Evolutionary conservation across 2,797 vertebrate species (phyloP).

Genomic region (Micromesistius poutassou): DNA sequence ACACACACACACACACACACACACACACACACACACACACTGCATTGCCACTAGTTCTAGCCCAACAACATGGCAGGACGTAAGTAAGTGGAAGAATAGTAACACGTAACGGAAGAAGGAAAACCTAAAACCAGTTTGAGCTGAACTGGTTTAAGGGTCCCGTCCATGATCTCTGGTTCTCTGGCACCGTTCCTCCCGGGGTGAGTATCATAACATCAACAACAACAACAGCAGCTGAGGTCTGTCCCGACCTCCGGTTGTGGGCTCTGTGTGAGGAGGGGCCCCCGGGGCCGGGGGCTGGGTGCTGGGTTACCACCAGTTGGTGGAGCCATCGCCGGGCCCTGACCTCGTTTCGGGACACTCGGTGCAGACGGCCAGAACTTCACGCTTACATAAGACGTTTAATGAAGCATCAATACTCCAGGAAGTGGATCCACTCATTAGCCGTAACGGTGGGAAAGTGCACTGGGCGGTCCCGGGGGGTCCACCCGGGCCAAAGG

Average conservation of each 20-base stretch:
- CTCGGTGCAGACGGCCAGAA: not conserved
- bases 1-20: not conserved
- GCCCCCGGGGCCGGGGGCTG: not conserved
- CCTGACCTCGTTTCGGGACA: not conserved
- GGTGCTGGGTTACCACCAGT: not conserved
- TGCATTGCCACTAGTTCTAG: not conserved
- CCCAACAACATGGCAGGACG: not conserved
- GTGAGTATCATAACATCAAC: not conserved
- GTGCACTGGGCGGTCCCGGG: not conserved
- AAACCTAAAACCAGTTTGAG: not conserved
- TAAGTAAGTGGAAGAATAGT: too few species aligned
- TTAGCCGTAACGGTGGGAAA: not conserved
- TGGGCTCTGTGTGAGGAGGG: not conserved
- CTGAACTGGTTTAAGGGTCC: not conserved
- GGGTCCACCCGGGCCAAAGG: too few species aligned
- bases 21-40: not conserved
- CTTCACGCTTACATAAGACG: not conserved
- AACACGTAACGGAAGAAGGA: not conserved
- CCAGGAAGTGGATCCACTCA: not conserved
- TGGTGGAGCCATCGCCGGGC: not conserved
- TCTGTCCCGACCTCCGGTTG: not conserved
- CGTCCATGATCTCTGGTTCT: not conserved
- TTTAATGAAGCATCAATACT: not conserved
- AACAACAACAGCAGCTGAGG: not conserved
- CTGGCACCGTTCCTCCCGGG: not conserved